Conservation (phyloP, 1,140 invertebrate species). For the Nasonia longicornis region DNA sequence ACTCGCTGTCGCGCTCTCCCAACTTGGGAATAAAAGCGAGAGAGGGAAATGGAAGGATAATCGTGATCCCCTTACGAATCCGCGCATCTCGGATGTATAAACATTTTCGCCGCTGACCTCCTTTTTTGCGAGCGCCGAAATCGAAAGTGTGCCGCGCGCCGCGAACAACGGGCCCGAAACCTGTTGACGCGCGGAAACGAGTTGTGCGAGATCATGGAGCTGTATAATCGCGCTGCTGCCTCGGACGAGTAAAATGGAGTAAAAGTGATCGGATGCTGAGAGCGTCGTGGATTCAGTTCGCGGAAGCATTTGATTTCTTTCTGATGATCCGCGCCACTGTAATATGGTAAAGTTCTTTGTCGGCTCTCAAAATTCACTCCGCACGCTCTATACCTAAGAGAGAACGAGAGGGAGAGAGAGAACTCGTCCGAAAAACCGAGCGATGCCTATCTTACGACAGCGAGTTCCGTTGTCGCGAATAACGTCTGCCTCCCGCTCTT, state of each 20-base stretch:
- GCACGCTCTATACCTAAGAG: no score
- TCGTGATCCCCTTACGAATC: conserved; percentile 12
- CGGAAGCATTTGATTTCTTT: not conserved
- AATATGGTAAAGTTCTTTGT: no score
- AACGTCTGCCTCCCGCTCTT: not conserved
- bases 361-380: not conserved
- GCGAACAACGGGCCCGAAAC: conserved; percentile 2
- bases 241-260: not conserved
- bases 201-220: not conserved
- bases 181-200: conserved; percentile 2
- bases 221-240: not conserved
- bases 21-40: not conserved
- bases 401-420: no score
- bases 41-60: not conserved
- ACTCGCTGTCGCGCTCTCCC: not conserved
- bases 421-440: not conserved
- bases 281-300: no score
- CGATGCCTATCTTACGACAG: not conserved
- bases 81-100: conserved; percentile 1
- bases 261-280: not conserved
- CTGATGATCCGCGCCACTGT: no score
- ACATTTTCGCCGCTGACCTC: conserved; percentile 15
- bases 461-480: not conserved
- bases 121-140: conserved; percentile 35
- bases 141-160: conserved; percentile 40